A percentile compares a stretch with the other conserved stretches of the same genome.
Evolutionary conservation across 1,140 invertebrate genomes (phyloP).

Genomic region (Bicyclus anynana): DNA sequence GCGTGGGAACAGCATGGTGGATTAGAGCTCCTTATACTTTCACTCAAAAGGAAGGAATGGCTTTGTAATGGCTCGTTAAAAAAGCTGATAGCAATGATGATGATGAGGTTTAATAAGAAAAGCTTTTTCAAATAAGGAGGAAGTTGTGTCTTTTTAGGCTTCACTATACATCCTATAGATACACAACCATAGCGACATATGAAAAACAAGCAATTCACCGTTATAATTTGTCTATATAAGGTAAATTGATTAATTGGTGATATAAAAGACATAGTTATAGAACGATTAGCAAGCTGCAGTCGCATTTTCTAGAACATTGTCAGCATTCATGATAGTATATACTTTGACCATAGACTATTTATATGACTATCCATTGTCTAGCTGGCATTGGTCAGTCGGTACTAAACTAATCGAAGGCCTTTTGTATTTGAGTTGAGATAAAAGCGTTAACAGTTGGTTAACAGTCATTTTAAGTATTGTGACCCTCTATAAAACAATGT

Average conservation of each 20-base stretch:
- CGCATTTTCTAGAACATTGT: conserved; percentile 27
- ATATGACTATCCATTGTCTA: conserved; percentile 39
- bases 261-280: conserved; percentile 1
- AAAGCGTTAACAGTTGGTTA: conserved; percentile 34
- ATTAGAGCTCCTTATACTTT: too few species aligned
- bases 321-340: conserved; percentile 24
- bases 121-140: too few species aligned
- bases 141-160: too few species aligned
- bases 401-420: conserved; percentile 44
- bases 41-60: too few species aligned
- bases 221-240: neutral
- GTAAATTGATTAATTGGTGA: conserved; percentile 2
- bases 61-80: too few species aligned
- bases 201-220: neutral
- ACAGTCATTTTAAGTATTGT: conserved; percentile 22
- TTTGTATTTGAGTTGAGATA: conserved; percentile 29
- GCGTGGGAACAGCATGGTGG: too few species aligned
- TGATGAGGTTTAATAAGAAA: too few species aligned
- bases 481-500: conserved; percentile 19
- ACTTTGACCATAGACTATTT: conserved; percentile 25
- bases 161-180: too few species aligned
- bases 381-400: conserved; percentile 42
- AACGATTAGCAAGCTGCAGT: conserved; percentile 7
- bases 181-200: too few species aligned
- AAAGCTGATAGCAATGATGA: too few species aligned